Base-by-base conservation (phyloP, 2,113 vertebrate species). In the Nymphicus hollandicus region DNA sequence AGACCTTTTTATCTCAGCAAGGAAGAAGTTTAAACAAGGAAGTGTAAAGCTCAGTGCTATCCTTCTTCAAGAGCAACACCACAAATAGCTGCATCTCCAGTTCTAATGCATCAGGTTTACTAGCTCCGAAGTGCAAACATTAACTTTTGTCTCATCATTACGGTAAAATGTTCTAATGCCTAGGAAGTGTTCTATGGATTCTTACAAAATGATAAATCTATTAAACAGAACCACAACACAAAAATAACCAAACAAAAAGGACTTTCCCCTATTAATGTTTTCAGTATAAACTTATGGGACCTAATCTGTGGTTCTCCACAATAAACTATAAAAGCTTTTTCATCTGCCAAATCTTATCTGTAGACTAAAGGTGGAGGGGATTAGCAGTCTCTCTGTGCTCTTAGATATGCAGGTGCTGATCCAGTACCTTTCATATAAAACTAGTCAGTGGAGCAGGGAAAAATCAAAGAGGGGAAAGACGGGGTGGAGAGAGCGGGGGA, bases 401-500 rank as follows among this genome's bases (percentile, higher is more conserved):
- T 69, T 33, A n/a, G 31, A 24, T 41, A 37, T 15, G 56, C 37
- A 86, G 41, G 65, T 56, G 17, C 17, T 50, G 23, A 68, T 66
- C 46, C 23, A 56, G 19, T 19, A 43, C 5, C 13, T 71, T 74
- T 79, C n/a, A 41, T 4, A 58, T 33, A 39, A 63, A 33, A 83
- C 15, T 9, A 56, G 19, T 19, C 41, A 66, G 7, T 64, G 11
- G 8, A 86, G 10, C 5, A 52, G 55, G 35, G 0, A 3, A 2
- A 35, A 33, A 35, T 23, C 11, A 37, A 22, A 7, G 2, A 7
- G 3, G 6, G 19, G 5, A 23, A 15, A 37, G 35, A 37, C 11
- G 1, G 33, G 55, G 20, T 22, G 13, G 55, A n/a, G 9, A n/a
- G 8, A n/a, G 13, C 10, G 6, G 13, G 20, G 20, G 7, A 1